Conservation (phyloP, 2,888 invertebrate species). For the Neuroscelio doddi region DNA sequence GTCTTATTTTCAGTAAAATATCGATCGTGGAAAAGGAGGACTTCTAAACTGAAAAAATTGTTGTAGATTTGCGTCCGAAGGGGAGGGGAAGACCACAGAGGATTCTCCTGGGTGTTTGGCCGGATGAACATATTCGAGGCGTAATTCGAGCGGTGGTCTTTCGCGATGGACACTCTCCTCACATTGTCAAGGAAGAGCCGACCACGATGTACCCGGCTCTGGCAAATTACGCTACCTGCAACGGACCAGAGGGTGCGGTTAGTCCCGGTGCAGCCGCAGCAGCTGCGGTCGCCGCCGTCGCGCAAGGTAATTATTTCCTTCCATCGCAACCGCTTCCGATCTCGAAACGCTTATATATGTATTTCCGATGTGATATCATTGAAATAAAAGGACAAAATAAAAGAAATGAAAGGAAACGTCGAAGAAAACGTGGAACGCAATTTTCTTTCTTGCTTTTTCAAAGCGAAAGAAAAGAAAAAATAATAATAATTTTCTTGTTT, state of each 20-base stretch:
- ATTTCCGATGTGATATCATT: neutral
- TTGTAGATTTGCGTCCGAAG: constrained; percentile 88
- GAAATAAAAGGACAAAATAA: neutral
- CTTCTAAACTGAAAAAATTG: constrained; percentile 3
- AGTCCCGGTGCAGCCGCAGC: constrained; percentile 84
- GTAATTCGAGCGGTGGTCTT: constrained; percentile 94
- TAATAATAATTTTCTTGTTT: neutral
- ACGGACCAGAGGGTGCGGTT: constrained; percentile 76
- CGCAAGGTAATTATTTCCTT: constrained; percentile 75
- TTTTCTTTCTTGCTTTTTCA: too few species aligned
- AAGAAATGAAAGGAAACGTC: neutral
- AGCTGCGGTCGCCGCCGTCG: constrained; percentile 89
- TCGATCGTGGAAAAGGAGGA: neutral
- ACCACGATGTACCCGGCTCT: constrained; percentile 67
- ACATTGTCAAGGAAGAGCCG: constrained; percentile 70
- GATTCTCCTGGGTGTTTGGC: constrained; percentile 93
- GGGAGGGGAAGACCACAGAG: constrained; percentile 93
- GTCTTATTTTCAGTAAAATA: too few species aligned
- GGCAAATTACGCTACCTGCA: constrained; percentile 73
- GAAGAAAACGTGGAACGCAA: neutral
- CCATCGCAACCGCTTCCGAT: constrained; percentile 29
- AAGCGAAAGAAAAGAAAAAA: neutral
- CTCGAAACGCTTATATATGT: neutral
- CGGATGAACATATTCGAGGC: constrained; percentile 93
- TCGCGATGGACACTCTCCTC: constrained; percentile 82